Conservation (phyloP, 1,140 invertebrate genomes). For the Lanistes nyassanus region DNA sequence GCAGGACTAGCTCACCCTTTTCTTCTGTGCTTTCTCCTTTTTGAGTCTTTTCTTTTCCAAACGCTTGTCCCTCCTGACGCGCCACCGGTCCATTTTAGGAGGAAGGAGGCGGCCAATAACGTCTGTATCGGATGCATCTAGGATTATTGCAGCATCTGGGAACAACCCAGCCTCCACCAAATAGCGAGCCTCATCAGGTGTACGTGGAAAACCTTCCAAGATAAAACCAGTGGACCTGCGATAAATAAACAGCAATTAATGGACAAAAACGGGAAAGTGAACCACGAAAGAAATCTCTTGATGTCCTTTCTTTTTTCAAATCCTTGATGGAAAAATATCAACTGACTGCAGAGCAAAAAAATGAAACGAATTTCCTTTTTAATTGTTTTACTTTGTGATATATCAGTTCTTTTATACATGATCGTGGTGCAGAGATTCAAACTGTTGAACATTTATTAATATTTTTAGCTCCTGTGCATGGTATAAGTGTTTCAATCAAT, state of each 20-base stretch:
- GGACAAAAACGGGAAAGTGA: neutral
- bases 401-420: no score
- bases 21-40: slow-evolving; percentile 63
- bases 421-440: no score
- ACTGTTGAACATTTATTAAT: no score
- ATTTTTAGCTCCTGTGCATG: no score
- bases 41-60: slow-evolving; percentile 55
- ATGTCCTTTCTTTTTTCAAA: no score
- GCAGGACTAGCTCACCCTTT: slow-evolving; percentile 45
- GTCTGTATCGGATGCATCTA: slow-evolving; percentile 60
- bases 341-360: no score
- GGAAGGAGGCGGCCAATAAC: slow-evolving; percentile 63
- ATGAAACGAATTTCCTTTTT: no score
- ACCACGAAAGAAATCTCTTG: no score
- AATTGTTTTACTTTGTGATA: no score
- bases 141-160: slow-evolving; percentile 62
- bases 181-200: slow-evolving; percentile 60
- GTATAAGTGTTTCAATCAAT: no score
- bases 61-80: slow-evolving; percentile 57
- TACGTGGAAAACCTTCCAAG: slow-evolving; percentile 66
- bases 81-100: slow-evolving; percentile 64
- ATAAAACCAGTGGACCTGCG: slow-evolving; percentile 65
- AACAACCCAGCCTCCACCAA: slow-evolving; percentile 64
- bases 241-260: neutral
- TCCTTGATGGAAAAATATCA: no score